Evolutionary conservation across 2,797 vertebrate species (phyloP), one percentile per base, ranked within the genome.

Genomic region (Hyperoplus lanceolatus): DNA sequence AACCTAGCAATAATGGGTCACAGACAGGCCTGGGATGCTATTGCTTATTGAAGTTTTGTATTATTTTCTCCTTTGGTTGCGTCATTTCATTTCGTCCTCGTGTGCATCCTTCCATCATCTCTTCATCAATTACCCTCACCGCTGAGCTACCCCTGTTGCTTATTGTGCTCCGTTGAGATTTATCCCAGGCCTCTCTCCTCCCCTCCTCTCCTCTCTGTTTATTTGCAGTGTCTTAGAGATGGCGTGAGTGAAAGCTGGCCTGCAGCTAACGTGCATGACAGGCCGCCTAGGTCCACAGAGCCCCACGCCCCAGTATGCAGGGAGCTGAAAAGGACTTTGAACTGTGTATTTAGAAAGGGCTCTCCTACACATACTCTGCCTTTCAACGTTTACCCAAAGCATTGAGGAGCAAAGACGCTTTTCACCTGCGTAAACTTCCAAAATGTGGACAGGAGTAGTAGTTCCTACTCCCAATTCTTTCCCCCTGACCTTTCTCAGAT

Each of bases 381-480:
- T 68, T 51, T 86, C 39, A 8, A 38, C 1, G 41, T 83, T 87
- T 76, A 79, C 57, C 68, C 58, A 70, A 53, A 73, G 64, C 71
- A 80, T 79, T 78, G 61, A 77, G 62, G 59, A 12, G 53, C 39
- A 56, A 46, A 78, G 72, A 68, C 41, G 63, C 55, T 45, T 72
- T 59, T 68, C 86, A 89, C 81, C 85, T 85, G 85, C 78, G 63
- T 72, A 86, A 90, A 85, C 85, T 36, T 89, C 60, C 72, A 79
- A 78, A 88, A 86, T 78, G 51, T 81, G 80, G 74, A 82, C 50
- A 45, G 72, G 57, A 81, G 90, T 85, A 87, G 56, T 70, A 7
- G 11, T 54, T 81, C 45, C 51, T 9, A 46, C 70, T 57, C 65
- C 42, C 18, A 51, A 38, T 56, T 57, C 61, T 56, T 64, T 86